phyloP scores from a whole-genome alignment of 2,888 invertebrate species.

The Zaprionus lineosus region DNA sequence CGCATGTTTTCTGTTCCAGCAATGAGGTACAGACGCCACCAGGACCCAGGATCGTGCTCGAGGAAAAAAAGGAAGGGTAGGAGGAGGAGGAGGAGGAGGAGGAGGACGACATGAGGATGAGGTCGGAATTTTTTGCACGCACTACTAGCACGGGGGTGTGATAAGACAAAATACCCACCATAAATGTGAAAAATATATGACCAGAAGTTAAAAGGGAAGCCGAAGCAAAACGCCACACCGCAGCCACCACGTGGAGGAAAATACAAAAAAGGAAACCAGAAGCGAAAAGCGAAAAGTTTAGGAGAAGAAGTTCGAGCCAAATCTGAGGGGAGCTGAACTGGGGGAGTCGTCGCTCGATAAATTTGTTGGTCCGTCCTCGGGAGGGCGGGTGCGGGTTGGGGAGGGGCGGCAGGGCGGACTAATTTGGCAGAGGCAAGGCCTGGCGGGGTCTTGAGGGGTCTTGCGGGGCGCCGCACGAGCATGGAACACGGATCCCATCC shows the following conservation, averaged over 20 bases:
- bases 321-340: too few relatives aligned
- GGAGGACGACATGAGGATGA: constrained; percentile 17
- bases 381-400: neutral
- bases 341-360: constrained; percentile 46
- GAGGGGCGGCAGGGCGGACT: constrained; percentile 48
- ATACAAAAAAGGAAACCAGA: constrained; percentile 9
- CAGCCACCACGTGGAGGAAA: too few relatives aligned
- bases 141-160: constrained; percentile 78
- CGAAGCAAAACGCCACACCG: constrained; percentile 39
- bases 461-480: too few relatives aligned
- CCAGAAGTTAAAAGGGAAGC: constrained; percentile 68
- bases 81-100: constrained; percentile 1
- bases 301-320: constrained; percentile 40
- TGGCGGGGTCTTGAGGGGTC: too few relatives aligned
- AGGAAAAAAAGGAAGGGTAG: too few relatives aligned
- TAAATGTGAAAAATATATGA: constrained; percentile 81
- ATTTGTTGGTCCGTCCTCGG: constrained; percentile 49
- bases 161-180: constrained; percentile 81
- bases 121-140: constrained; percentile 70
- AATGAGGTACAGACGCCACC: constrained; percentile 43
- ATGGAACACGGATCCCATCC: constrained; percentile 4
- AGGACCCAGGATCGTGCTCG: too few relatives aligned
- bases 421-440: constrained; percentile 47
- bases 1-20: constrained; percentile 32
- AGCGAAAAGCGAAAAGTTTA: constrained; percentile 18